Percentiles rank a stretch among this genome's conserved stretches.
Evolutionary conservation across 2,888 invertebrate genomes (phyloP).

Genomic region (Tinea trinotella): DNA sequence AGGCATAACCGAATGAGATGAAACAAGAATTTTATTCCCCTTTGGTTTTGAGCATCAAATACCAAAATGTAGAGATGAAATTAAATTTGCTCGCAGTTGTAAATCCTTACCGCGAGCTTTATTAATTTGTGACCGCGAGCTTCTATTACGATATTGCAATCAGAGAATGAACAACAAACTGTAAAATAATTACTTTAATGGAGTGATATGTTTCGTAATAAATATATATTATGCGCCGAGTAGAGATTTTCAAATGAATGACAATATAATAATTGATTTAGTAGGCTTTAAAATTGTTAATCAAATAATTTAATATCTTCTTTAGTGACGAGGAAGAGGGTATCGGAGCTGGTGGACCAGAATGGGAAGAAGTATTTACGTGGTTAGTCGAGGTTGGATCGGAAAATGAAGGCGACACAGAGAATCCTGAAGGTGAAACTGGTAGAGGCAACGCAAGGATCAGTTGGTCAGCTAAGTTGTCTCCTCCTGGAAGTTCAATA

Average conservation of each 20-base stretch:
- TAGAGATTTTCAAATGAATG: no score
- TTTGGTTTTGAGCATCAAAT: constrained; percentile 4
- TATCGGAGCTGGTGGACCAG: constrained; percentile 53
- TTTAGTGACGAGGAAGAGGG: constrained; percentile 48
- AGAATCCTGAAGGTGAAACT: constrained; percentile 64
- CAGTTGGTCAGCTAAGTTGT: constrained; percentile 82
- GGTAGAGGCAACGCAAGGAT: constrained; percentile 87
- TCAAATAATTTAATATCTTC: no score
- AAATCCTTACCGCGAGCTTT: not conserved
- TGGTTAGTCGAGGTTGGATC: constrained; percentile 94
- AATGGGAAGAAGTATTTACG: constrained; percentile 87
- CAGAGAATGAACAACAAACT: not conserved
- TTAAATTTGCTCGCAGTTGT: not conserved
- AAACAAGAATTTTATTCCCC: constrained; percentile 1
- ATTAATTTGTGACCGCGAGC: not conserved
- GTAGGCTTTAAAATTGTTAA: no score
- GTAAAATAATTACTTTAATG: not conserved
- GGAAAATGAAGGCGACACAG: constrained; percentile 74
- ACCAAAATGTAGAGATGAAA: not conserved
- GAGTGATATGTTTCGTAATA: not conserved
- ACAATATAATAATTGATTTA: no score
- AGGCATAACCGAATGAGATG: constrained; percentile 1
- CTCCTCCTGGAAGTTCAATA: constrained; percentile 38
- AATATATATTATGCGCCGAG: no score
- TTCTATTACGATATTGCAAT: not conserved